These are phyloP conservation scores for Temnopleurus reevesii DNA, from an alignment of 53 echinoderm and acorn worm species.

Conservation along the genomic window DNA sequence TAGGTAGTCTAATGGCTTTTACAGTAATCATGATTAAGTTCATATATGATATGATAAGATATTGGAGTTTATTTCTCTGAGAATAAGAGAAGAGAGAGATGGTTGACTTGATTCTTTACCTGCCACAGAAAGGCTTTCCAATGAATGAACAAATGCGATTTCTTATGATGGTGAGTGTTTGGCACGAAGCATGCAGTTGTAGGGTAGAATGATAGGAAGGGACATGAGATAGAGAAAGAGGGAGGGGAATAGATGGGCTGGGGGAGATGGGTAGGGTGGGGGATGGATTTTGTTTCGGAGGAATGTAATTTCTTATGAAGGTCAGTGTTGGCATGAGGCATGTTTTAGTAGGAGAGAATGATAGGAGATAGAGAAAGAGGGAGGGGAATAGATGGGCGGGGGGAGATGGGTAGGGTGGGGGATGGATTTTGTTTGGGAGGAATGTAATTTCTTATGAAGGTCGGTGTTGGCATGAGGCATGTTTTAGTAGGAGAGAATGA, in stretches of 20 bases:
- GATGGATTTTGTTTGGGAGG: no score
- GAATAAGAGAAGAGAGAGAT: background rate
- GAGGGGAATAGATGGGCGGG: no score
- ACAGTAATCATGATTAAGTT: background rate
- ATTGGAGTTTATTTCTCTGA: background rate
- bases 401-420: no score
- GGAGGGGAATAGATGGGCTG: background rate
- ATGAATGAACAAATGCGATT: constrained; percentile 16
- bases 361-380: no score
- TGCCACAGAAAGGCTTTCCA: constrained; percentile 33
- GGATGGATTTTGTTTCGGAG: no score
- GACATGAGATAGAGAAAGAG: background rate
- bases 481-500: no score
- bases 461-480: no score
- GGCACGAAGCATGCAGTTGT: background rate
- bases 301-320: no score
- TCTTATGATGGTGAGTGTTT: constrained; percentile 41
- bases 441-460: no score
- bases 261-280: background rate
- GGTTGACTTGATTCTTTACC: background rate
- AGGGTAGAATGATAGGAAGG: background rate
- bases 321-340: no score
- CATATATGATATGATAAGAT: background rate
- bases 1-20: background rate
- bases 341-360: no score